phyloP scores from a whole-genome alignment of 2,797 vertebrate genomes.

The Heliangelus exortis region DNA sequence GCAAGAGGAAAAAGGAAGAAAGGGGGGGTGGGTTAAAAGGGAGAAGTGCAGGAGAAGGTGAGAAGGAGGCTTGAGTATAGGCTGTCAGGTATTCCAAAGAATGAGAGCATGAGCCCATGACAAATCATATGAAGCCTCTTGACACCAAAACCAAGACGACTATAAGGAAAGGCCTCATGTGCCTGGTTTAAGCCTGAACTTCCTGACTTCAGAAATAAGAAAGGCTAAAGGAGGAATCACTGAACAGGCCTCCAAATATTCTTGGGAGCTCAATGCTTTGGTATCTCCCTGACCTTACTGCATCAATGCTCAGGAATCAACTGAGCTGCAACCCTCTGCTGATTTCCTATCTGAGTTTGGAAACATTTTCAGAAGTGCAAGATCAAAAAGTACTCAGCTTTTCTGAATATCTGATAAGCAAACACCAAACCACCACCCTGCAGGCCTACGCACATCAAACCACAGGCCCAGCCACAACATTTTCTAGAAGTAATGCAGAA shows the following conservation, averaged over 20 bases:
- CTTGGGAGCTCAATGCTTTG: background rate
- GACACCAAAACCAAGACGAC: slow-evolving; percentile 41
- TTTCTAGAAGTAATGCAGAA: background rate
- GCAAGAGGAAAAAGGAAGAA: slow-evolving; percentile 32
- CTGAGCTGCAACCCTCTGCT: background rate
- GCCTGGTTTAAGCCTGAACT: slow-evolving; percentile 5
- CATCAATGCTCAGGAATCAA: background rate
- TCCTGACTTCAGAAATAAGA: slow-evolving; percentile 16
- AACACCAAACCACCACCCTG: background rate
- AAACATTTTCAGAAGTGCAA: background rate
- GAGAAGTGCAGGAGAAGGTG: slow-evolving; percentile 26
- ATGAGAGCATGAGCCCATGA: slow-evolving; percentile 57
- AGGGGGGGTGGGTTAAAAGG: slow-evolving; percentile 33
- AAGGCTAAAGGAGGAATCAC: background rate
- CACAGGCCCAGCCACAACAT: background rate
- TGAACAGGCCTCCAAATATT: background rate
- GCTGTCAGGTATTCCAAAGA: slow-evolving; percentile 60
- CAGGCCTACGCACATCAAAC: background rate
- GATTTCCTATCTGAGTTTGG: background rate
- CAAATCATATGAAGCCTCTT: slow-evolving; percentile 56
- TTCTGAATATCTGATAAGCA: background rate
- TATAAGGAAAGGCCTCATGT: slow-evolving; percentile 1
- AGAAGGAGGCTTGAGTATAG: slow-evolving; percentile 51
- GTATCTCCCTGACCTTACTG: background rate
- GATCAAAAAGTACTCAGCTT: background rate